These are phyloP conservation scores for Zaprionus tsacasi DNA, from an alignment of 1,140 invertebrate species.

Conservation along the genomic window DNA sequence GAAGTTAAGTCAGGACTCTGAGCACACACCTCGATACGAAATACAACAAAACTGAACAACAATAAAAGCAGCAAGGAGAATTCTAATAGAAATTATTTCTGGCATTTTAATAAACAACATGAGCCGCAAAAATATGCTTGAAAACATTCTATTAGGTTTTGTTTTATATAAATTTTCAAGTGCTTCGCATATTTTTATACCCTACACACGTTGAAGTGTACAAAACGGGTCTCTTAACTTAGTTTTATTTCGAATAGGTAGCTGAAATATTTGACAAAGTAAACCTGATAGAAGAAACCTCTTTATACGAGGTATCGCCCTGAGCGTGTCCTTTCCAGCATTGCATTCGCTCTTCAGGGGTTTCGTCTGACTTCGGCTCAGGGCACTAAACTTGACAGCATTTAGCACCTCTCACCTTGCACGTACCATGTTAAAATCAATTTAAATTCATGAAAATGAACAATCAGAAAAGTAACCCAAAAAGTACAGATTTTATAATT, in stretches of 20 bases:
- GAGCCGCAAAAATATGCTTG: constrained; percentile 41
- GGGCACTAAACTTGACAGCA: background rate
- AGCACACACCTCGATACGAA: constrained; percentile 49
- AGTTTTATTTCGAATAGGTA: too few species aligned
- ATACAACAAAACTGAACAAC: constrained; percentile 36
- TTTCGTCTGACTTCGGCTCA: constrained; percentile 1
- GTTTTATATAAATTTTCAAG: constrained; percentile 44
- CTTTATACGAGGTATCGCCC: background rate
- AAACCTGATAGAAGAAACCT: background rate
- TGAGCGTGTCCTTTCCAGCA: background rate
- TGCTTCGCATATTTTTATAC: constrained; percentile 27
- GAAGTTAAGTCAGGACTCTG: constrained; percentile 30
- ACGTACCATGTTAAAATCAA: background rate
- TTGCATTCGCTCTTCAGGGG: background rate
- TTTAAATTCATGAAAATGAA: background rate
- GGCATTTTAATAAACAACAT: constrained; percentile 77
- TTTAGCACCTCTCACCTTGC: background rate
- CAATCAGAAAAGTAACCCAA: background rate
- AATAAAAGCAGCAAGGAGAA: constrained; percentile 40
- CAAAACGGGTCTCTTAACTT: too few species aligned
- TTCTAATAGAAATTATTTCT: constrained; percentile 72
- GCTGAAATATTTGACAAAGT: background rate
- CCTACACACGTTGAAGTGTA: too few species aligned
- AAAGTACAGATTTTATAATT: background rate
- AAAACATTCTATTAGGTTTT: constrained; percentile 56